A percentile compares a stretch with the other conserved stretches of the same genome.
These are phyloP conservation scores for Labrus mixtus DNA, from an alignment of 2,113 vertebrate species.

Conservation along the genomic window DNA sequence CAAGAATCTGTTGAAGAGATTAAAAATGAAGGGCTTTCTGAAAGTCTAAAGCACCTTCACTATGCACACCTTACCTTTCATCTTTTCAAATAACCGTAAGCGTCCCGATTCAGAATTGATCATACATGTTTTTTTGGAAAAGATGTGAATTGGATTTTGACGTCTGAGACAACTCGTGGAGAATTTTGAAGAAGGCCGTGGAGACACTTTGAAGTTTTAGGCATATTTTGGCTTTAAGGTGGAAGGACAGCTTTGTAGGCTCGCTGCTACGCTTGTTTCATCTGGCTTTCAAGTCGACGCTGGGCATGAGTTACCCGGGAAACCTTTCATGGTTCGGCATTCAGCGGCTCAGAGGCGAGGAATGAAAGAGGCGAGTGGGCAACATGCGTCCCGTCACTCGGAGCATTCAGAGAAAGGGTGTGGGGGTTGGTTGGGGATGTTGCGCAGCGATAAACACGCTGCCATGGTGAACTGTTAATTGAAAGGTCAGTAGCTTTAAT, in stretches of 20 bases:
- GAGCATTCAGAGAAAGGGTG: neutral
- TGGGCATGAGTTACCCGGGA: slow-evolving; percentile 45
- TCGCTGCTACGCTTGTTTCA: slow-evolving; percentile 22
- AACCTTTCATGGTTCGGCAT: slow-evolving; percentile 58
- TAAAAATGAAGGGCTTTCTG: too few species aligned
- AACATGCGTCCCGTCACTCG: slow-evolving; percentile 10
- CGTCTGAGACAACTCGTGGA: neutral
- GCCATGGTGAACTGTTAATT: slow-evolving; percentile 52
- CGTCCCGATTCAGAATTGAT: neutral
- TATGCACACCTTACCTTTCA: too few species aligned
- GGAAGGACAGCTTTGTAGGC: slow-evolving; percentile 4
- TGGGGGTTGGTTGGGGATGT: neutral
- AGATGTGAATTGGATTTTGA: neutral
- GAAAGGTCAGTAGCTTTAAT: slow-evolving; percentile 60
- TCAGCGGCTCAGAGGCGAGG: slow-evolving; percentile 34
- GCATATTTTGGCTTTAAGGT: neutral
- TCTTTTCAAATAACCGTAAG: too few species aligned
- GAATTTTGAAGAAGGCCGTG: neutral
- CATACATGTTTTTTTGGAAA: neutral
- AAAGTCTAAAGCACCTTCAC: too few species aligned
- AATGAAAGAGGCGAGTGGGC: slow-evolving; percentile 54
- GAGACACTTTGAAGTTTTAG: neutral
- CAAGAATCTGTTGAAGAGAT: too few species aligned
- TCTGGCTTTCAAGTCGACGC: slow-evolving; percentile 48
- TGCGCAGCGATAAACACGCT: slow-evolving; percentile 29